These are phyloP conservation scores for Pseudococcus longispinus DNA, from an alignment of 2,888 invertebrate species.

Conservation along the genomic window DNA sequence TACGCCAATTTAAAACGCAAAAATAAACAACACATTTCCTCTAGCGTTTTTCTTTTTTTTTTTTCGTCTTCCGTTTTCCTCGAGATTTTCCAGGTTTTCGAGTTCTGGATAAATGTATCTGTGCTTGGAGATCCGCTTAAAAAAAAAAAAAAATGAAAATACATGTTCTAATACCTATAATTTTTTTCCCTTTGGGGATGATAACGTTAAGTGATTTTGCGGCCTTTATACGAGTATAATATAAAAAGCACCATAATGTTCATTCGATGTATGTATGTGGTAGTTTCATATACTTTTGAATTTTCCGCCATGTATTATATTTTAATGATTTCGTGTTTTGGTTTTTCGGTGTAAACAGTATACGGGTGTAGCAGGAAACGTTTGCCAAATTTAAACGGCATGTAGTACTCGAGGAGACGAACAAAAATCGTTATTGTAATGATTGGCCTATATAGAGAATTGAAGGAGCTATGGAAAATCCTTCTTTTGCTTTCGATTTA, in stretches of 20 bases:
- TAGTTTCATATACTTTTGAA: too few relatives aligned
- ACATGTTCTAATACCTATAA: neutral
- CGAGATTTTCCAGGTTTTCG: constrained; percentile 4
- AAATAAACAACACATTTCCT: constrained; percentile 31
- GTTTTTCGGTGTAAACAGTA: too few relatives aligned
- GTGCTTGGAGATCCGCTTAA: neutral
- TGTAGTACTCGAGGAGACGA: too few relatives aligned
- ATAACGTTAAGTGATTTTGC: neutral
- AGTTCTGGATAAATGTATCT: constrained; percentile 11
- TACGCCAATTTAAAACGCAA: constrained; percentile 28
- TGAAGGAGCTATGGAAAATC: too few relatives aligned
- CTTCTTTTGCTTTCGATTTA: too few relatives aligned
- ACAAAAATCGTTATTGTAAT: too few relatives aligned
- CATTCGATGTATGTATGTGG: too few relatives aligned
- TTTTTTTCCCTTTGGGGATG: neutral
- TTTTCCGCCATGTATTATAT: too few relatives aligned
- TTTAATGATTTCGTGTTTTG: too few relatives aligned
- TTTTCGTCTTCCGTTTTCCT: constrained; percentile 1
- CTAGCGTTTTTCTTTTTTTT: neutral
- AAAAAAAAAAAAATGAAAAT: neutral
- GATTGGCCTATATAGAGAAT: too few relatives aligned
- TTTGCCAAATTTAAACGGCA: too few relatives aligned
- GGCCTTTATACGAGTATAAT: neutral
- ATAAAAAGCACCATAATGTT: neutral
- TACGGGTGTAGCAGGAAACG: too few relatives aligned